Evolutionary conservation across 2,113 vertebrate species (phyloP), one percentile per base, ranked within the genome.

Genomic region (Perca flavescens): DNA sequence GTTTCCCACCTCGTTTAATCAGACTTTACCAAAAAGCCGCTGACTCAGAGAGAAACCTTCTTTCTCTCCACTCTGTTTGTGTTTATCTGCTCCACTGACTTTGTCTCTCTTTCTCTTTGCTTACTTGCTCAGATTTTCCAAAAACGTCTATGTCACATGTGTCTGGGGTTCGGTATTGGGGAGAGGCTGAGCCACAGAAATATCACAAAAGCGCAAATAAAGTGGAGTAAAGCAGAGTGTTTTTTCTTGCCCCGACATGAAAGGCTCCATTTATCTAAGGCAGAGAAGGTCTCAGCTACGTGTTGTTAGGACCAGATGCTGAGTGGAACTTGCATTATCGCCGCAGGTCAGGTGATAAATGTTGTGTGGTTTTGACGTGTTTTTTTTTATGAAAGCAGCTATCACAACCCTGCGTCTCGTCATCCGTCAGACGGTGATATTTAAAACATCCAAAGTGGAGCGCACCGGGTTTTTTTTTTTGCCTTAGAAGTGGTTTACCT

Each of bases 1-100:
- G 57, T 86, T 90, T 90, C 80, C 86, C 86, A 89, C 86, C 89
- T 90, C 82, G 75, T 92, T 93, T 94, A 93, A 93, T 94, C 90
- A 92, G 90, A 92, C 88, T 90, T 92, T 78, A 84, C 80, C 79
- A 82, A 90, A 90, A 92, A 90, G 65, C 74, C 12, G 89, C 92
- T 92, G 92, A 94, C 91, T 92, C 87, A 87, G 90, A 89, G 80
- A 87, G 79, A 92, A 91, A 79, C 78, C 69, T 72, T 80, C 77
- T 78, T 75, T 86, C 84, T 86, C 86, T 81, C 85, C 40, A 53
- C 85, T 83, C 75, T 83, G 80, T 90, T 79, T 89, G 79, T 90
- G 88, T 92, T 91, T 87, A 91, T 91, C 83, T 92, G 69, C 72
- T 71, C 25, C 2, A 76, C 82, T 47, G 40, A 34, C 71, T 80